These are phyloP conservation scores for Amphipoea lucens DNA, from an alignment of 2,888 invertebrate species.

Conservation along the genomic window DNA sequence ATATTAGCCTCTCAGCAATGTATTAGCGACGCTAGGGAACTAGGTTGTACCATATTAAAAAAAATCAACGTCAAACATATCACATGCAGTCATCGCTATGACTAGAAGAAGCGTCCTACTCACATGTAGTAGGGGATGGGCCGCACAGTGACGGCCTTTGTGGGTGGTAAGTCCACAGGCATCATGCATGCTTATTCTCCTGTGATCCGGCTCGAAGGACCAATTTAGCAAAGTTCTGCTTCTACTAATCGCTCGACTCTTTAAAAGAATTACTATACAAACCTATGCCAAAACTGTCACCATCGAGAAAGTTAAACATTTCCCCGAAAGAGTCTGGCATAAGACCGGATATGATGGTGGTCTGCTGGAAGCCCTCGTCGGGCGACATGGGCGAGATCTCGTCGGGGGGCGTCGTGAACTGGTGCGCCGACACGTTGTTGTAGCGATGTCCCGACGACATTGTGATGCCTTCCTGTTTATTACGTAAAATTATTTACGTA, in stretches of 20 bases:
- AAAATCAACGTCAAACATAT: background rate
- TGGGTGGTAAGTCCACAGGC: background rate
- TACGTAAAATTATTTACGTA: background rate
- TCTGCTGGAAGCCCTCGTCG: conserved; percentile 79
- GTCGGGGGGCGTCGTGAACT: conserved; percentile 81
- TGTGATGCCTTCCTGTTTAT: conserved; percentile 7
- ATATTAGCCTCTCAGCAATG: background rate
- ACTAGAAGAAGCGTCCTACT: background rate
- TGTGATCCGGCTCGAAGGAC: background rate
- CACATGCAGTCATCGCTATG: background rate
- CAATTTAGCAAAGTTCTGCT: background rate
- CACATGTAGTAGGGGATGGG: background rate
- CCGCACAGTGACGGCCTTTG: background rate
- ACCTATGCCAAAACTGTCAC: conserved; percentile 89
- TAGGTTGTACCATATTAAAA: background rate
- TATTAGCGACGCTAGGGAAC: background rate
- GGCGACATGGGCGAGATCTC: conserved; percentile 83
- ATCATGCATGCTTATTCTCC: background rate
- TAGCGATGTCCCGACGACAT: conserved; percentile 11
- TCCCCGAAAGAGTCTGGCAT: conserved; percentile 87
- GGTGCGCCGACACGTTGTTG: conserved; percentile 71
- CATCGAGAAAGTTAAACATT: conserved; percentile 87
- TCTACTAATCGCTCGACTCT: background rate
- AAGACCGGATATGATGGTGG: conserved; percentile 84
- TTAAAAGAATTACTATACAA: conserved; percentile 18